Evolutionary conservation across 2,888 invertebrate genomes (phyloP).

Genomic region (Julus scandinavius): DNA sequence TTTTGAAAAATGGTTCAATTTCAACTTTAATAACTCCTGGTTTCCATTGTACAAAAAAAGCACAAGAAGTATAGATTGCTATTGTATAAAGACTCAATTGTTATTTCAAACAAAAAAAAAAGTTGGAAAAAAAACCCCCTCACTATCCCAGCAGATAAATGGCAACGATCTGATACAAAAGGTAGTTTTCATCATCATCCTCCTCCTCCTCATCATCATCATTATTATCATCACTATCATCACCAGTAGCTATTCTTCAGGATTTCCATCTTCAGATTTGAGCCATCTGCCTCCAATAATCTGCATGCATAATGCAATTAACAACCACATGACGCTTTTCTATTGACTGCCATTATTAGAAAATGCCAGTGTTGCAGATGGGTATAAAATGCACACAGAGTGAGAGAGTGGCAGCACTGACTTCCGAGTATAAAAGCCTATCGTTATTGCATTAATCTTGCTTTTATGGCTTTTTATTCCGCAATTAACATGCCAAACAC

Average conservation of each 20-base stretch:
- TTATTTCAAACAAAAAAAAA: background rate
- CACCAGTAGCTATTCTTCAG: background rate
- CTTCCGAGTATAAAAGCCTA: slow-evolving; percentile 50
- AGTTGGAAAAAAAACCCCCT: background rate
- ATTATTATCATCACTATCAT: background rate
- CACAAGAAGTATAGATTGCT: too few relatives aligned
- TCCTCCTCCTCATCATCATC: background rate
- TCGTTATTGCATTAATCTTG: slow-evolving; percentile 52
- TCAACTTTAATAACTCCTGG: too few relatives aligned
- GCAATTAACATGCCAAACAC: slow-evolving; percentile 54
- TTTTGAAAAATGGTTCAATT: too few relatives aligned
- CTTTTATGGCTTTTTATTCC: slow-evolving; percentile 54
- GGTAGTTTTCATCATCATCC: background rate
- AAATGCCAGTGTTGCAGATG: slow-evolving; percentile 30
- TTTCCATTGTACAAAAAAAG: too few relatives aligned
- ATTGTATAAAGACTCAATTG: too few relatives aligned
- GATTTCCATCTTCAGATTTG: background rate
- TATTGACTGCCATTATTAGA: slow-evolving; percentile 49
- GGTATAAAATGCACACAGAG: background rate
- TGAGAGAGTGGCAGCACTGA: background rate
- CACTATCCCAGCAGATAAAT: background rate
- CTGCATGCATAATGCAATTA: slow-evolving; percentile 49
- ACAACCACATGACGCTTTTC: slow-evolving; percentile 50
- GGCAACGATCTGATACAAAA: background rate
- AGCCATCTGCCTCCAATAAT: slow-evolving; percentile 43